A percentile compares a stretch with the other conserved stretches of the same genome.
phyloP scores from a whole-genome alignment of 1,140 invertebrate genomes.

The Amphibalanus amphitrite region DNA sequence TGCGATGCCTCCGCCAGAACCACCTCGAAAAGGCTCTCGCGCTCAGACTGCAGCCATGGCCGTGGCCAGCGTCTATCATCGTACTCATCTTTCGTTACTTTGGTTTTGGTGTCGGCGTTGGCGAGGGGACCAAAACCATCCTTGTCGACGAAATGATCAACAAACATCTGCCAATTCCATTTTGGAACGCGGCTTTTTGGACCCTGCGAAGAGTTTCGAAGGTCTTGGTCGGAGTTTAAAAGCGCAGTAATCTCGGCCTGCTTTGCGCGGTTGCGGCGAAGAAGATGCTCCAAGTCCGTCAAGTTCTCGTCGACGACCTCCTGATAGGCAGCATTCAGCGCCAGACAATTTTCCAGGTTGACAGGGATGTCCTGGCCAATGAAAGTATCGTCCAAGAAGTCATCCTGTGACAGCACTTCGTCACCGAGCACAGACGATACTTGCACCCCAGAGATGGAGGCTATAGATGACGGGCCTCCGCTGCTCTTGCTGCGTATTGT shows the following conservation, averaged over 20 bases:
- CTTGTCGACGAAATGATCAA: background rate
- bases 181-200: too few species aligned
- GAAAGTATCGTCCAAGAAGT: background rate
- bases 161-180: background rate
- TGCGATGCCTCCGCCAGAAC: background rate
- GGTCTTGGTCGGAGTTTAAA: background rate
- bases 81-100: background rate
- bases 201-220: too few species aligned
- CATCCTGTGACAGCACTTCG: background rate
- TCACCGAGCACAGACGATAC: background rate
- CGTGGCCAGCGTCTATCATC: background rate
- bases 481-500: too few species aligned
- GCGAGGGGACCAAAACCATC: background rate
- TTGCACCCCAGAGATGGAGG: background rate
- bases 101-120: background rate
- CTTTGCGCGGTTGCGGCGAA: background rate
- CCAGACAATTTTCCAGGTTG: conserved; percentile 2
- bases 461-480: background rate
- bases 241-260: background rate
- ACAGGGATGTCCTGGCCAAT: background rate
- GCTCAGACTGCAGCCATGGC: background rate
- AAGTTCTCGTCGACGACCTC: conserved; percentile 1
- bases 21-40: background rate
- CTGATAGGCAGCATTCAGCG: background rate
- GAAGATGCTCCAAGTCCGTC: background rate